phyloP scores from a whole-genome alignment of 2,888 invertebrate species.

The Lutraria lutraria region DNA sequence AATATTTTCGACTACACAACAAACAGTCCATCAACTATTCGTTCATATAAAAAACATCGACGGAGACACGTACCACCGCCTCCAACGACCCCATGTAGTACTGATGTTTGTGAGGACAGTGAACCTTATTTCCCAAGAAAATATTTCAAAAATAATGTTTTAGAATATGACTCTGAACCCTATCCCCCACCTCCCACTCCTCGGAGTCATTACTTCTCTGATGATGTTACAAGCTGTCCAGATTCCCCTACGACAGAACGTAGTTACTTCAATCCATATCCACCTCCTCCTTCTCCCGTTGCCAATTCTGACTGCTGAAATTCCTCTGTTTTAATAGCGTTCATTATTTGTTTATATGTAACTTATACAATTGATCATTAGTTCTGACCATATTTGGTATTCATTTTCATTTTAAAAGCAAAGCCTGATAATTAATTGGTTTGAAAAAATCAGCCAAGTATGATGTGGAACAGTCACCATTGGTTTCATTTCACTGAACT shows the following conservation, averaged over 20 bases:
- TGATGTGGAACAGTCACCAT: background rate
- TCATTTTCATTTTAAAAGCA: background rate
- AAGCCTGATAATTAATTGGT: background rate
- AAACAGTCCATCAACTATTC: conserved; percentile 83
- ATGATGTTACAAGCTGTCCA: conserved; percentile 87
- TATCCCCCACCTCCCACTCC: conserved; percentile 93
- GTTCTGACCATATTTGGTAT: conserved; percentile 1
- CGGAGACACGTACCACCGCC: conserved; percentile 92
- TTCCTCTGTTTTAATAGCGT: background rate
- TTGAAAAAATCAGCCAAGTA: background rate
- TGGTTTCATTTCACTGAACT: background rate
- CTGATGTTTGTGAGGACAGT: conserved; percentile 94
- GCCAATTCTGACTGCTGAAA: conserved; percentile 85
- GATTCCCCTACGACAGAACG: conserved; percentile 90
- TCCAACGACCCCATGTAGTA: conserved; percentile 95
- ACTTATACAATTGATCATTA: background rate
- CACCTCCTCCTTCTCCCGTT: conserved; percentile 94
- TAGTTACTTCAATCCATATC: conserved; percentile 93
- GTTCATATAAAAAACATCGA: conserved; percentile 89
- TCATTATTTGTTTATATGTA: background rate
- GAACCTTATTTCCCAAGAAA: conserved; percentile 84
- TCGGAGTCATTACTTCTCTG: conserved; percentile 92
- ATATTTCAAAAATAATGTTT: conserved; percentile 76
- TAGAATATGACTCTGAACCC: conserved; percentile 90
- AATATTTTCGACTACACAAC: conserved; percentile 81